phyloP scores from a whole-genome alignment of 1,140 invertebrate species.

The Ostrea edulis region DNA sequence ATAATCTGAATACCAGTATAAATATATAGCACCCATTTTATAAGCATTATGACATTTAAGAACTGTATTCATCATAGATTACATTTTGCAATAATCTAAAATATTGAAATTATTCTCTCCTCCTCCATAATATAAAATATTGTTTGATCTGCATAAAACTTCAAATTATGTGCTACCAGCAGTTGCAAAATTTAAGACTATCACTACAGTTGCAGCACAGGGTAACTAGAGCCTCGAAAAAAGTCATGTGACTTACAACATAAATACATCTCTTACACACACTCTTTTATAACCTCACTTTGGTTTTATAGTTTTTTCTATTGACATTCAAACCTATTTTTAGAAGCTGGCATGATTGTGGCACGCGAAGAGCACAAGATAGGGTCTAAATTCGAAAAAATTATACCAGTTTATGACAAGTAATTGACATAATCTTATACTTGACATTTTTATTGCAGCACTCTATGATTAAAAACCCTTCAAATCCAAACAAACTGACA shows the following conservation, averaged over 20 bases:
- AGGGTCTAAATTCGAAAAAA: background rate
- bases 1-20: no score
- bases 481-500: background rate
- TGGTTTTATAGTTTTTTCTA: background rate
- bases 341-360: background rate
- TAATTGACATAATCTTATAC: background rate
- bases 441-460: conserved; percentile 6
- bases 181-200: no score
- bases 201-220: no score
- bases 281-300: background rate
- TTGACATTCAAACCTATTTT: conserved; percentile 13
- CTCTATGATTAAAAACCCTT: background rate
- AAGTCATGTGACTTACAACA: no score
- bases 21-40: no score
- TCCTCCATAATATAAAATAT: no score
- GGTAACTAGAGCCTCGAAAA: no score
- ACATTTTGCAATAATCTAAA: no score
- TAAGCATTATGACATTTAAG: background rate
- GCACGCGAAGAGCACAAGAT: conserved; percentile 7
- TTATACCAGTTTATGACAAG: background rate
- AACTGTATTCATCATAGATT: no score
- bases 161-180: no score
- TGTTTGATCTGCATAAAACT: no score
- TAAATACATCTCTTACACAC: background rate
- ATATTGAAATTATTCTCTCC: no score